Base-by-base conservation (phyloP, 2,113 vertebrate genomes). In the Malurus melanocephalus region DNA sequence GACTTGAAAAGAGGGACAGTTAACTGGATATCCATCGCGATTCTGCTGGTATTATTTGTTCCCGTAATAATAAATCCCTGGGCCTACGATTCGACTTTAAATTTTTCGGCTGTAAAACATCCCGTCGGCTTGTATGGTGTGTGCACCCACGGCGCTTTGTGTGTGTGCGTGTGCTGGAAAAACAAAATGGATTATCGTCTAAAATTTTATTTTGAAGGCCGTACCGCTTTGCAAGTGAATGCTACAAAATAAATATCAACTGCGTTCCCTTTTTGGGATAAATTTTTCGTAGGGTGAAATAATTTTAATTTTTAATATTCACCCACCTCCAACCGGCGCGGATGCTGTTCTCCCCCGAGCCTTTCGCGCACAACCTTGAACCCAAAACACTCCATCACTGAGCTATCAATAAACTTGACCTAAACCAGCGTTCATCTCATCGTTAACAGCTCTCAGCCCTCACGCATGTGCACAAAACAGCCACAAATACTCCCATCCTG, bases 381-480 rank as follows among this genome's bases (percentile, higher is more conserved):
- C 87, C 80, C 85, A 26, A 60, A 83, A 11, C 4, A 16, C 73
- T 83, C 27, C 65, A 49, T 72, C 76, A 17, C 65, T 5, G 76
- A 71, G 28, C 80, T 87, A 91, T 75, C 93, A 88, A 93, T 93
- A 94, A 93, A 88, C 90, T 93, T 94, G 88, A 94, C 86, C 86
- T 43, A 61, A 87, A 90, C 33, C 80, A 72, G 59, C 43, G 12
- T 53, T 62, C 61, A 2, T 35, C 77, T 68, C 88, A 45, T 76
- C 51, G 22, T 69, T 81, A 81, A 45, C 67, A 79, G 62, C 62
- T 57, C 83, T 38, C 73, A 88, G n/a, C 22, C 42, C 48, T 92
- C 64, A 79, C 19, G n/a, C 64, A 3, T 55, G 52, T 75, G 77
- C 74, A 66, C 61, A 35, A 83, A 93, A 48, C 74, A 55, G n/a